phyloP scores from a whole-genome alignment of 2,113 vertebrate species.

The Aptenodytes patagonicus region DNA sequence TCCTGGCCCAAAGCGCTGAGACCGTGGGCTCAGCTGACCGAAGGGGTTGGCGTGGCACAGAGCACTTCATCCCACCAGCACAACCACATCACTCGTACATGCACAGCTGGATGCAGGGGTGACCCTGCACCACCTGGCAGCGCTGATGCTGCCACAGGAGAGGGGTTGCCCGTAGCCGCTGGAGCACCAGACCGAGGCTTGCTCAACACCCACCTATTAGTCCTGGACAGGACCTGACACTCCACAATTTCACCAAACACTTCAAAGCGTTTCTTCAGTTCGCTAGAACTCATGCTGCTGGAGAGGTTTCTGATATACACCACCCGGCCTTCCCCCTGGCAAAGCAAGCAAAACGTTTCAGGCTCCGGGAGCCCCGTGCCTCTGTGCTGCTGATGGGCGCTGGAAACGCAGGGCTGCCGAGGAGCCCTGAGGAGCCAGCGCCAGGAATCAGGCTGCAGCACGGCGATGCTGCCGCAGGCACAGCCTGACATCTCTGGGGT shows the following conservation, averaged over 20 bases:
- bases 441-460: background rate
- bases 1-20: background rate
- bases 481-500: background rate
- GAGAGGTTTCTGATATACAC: slow-evolving; percentile 93
- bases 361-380: background rate
- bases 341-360: background rate
- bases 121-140: background rate
- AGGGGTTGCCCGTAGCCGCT: background rate
- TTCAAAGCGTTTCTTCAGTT: slow-evolving; percentile 93
- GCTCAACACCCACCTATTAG: slow-evolving; percentile 74
- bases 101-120: background rate
- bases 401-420: background rate
- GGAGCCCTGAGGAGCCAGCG: background rate
- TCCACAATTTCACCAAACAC: slow-evolving; percentile 91
- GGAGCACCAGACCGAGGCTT: background rate
- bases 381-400: rapidly evolving
- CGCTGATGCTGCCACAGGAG: background rate
- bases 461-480: rapidly evolving
- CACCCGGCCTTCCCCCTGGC: slow-evolving; percentile 92
- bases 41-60: background rate
- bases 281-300: slow-evolving; percentile 87
- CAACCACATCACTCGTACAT: background rate
- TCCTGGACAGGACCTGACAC: slow-evolving; percentile 89
- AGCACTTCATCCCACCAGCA: background rate
- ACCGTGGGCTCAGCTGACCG: rapidly evolving